Base-by-base conservation (phyloP, 2,888 invertebrate genomes). In the Gymnosoma rotundatum region DNA sequence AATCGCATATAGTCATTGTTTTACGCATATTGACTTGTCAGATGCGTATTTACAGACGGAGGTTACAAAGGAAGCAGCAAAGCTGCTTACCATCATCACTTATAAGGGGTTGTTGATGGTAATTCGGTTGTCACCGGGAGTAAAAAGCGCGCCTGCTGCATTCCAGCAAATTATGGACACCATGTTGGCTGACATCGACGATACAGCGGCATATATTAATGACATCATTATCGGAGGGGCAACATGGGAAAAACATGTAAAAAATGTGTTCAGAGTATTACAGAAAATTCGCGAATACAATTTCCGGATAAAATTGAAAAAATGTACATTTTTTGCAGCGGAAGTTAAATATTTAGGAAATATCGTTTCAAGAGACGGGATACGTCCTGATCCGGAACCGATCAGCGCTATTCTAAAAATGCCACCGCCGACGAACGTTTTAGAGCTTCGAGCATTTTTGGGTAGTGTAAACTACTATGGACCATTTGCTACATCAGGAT, bases 21-120 rank as follows among this genome's bases (percentile, higher is more conserved):
- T 48, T n/a, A 79, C 69, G 5, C 78, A 78, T 25, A 61, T 76
- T 20, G 76, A 76, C 12, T 36, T 76, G 14, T 76, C 78, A 2
- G 64, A 78, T 25, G 58, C 70, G 16, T 64, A 64, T 48, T 36
- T 54, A 14, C 70, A 70, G 16, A 56, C 45, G 12, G 48, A 78
- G 45, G 54, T 78, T 6, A 56, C 54, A 18, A 18, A n/a, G 18
- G 60, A 67, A 9, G n/a, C 66, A 42, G 36, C 64, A 10, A 66
- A 76, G 14, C 42, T 67, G 0, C 52, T 61, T 10, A 67, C 66
- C 21, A 50, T 61, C 2, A 66, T 63, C 14, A 75, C 66, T 1
- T 64, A 75, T 50, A 67, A 66, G n/a, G 63, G 42, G 4, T 54
- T 78, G 38, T 78, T 61, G 42, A 70, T 61, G 9, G 45, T 64